Evolutionary conservation across 2,888 invertebrate species (phyloP).

Genomic region (Tanytarsus gracilentus): DNA sequence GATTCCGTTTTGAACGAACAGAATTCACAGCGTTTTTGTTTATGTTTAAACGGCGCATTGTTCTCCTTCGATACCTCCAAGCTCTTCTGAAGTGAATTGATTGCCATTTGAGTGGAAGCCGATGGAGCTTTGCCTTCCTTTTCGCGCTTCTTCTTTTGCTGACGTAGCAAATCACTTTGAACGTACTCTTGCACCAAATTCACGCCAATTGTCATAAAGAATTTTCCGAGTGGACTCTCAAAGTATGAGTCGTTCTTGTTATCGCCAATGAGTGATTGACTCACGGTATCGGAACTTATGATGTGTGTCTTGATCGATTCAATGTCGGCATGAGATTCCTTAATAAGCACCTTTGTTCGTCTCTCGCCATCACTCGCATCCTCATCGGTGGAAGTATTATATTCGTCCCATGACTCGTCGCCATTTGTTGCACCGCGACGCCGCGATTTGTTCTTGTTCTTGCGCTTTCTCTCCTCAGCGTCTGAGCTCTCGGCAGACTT

Average conservation of each 20-base stretch:
- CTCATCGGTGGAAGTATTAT: slow-evolving; percentile 45
- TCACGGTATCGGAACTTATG: slow-evolving; percentile 42
- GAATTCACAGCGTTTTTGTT: slow-evolving; percentile 73
- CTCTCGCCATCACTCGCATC: slow-evolving; percentile 46
- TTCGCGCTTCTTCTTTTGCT: slow-evolving; percentile 75
- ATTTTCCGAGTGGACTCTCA: slow-evolving; percentile 78
- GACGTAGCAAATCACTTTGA: slow-evolving; percentile 80
- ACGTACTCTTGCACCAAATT: slow-evolving; percentile 88
- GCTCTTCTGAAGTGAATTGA: slow-evolving; percentile 73
- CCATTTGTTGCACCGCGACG: slow-evolving; percentile 41
- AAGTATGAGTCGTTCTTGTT: slow-evolving; percentile 63
- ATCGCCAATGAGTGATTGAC: slow-evolving; percentile 35
- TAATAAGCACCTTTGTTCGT: slow-evolving; percentile 45
- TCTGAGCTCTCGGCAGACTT: slow-evolving; percentile 18
- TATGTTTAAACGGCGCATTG: slow-evolving; percentile 68
- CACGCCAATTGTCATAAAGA: slow-evolving; percentile 83
- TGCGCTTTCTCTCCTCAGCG: slow-evolving; percentile 34
- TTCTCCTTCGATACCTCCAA: slow-evolving; percentile 78
- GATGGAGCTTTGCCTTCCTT: slow-evolving; percentile 58
- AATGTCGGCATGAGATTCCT: slow-evolving; percentile 49
- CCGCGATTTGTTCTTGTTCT: slow-evolving; percentile 34
- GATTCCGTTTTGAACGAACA: slow-evolving; percentile 88
- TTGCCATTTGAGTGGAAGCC: slow-evolving; percentile 63
- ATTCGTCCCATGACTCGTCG: slow-evolving; percentile 53
- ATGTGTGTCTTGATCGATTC: slow-evolving; percentile 46